These are phyloP conservation scores for Cydia splendana DNA, from an alignment of 1,140 invertebrate species.

Conservation along the genomic window DNA sequence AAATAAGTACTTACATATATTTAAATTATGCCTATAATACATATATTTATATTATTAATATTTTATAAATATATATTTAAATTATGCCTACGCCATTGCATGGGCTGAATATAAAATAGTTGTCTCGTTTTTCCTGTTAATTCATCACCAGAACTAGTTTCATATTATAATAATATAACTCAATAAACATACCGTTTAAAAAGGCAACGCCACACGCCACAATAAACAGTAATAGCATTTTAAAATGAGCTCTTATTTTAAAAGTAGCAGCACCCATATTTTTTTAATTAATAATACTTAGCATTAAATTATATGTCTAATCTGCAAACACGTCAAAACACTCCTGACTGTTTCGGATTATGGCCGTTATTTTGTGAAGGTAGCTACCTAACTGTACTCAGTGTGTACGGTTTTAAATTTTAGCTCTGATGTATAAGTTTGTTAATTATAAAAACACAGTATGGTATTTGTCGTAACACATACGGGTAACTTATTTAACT, in stretches of 20 bases:
- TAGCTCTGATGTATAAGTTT: not conserved
- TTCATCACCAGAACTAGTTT: not conserved
- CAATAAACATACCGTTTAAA: not conserved
- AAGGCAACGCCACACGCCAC: not conserved
- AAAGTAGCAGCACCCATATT: not conserved
- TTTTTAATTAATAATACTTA: not conserved
- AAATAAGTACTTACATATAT: not conserved
- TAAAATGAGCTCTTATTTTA: not conserved
- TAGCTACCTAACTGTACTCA: not conserved
- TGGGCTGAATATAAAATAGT: not conserved
- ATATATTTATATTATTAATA: too few relatives aligned
- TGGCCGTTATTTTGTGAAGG: not conserved
- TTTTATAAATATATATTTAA: too few relatives aligned
- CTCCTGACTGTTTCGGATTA: not conserved
- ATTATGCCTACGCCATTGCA: not conserved
- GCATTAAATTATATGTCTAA: not conserved
- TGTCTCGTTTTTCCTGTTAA: constrained; percentile 4
- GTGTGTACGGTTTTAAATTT: not conserved
- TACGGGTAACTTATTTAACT: too few relatives aligned
- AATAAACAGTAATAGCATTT: not conserved
- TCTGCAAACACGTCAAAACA: not conserved
- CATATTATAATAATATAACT: not conserved
- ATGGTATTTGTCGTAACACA: not conserved
- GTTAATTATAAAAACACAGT: not conserved
- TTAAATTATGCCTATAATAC: too few relatives aligned